These are phyloP conservation scores for Lasioglossum baleicum DNA, from an alignment of 1,140 invertebrate genomes.

Conservation along the genomic window DNA sequence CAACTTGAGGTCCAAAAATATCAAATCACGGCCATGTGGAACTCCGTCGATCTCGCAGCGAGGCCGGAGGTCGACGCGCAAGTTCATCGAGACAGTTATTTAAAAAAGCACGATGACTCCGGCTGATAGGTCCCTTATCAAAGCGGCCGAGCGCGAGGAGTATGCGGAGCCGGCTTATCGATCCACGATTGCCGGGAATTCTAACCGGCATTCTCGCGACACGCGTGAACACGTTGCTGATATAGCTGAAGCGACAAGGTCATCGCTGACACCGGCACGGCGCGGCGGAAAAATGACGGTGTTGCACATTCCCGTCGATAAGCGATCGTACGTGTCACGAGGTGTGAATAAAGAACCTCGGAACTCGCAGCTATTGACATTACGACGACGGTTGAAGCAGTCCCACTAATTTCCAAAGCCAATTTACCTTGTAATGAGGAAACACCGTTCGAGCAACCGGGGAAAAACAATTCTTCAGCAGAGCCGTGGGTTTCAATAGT, in stretches of 20 bases:
- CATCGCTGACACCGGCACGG: conserved; percentile 18
- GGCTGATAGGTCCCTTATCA: neutral
- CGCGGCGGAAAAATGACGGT: conserved; percentile 39
- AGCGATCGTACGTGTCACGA: conserved; percentile 44
- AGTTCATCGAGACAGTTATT: too few relatives aligned
- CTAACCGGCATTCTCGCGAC: conserved; percentile 15
- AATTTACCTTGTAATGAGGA: too few relatives aligned
- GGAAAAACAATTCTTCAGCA: too few relatives aligned
- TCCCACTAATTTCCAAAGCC: too few relatives aligned
- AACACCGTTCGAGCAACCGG: too few relatives aligned
- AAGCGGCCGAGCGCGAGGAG: conserved; percentile 6
- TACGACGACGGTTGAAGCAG: too few relatives aligned
- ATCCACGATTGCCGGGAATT: conserved; percentile 36
- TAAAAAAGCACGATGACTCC: conserved; percentile 2
- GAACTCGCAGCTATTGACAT: neutral
- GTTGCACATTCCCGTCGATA: conserved; percentile 46
- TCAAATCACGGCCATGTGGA: too few relatives aligned
- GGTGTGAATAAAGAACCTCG: neutral
- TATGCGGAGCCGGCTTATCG: conserved; percentile 40
- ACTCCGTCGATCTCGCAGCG: too few relatives aligned
- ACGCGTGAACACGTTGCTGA: neutral
- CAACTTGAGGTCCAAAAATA: too few relatives aligned
- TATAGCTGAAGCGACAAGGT: conserved; percentile 46
- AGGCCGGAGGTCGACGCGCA: too few relatives aligned
- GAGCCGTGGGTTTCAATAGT: too few relatives aligned